Evolutionary conservation across 2,797 vertebrate species (phyloP).

Genomic region (Heteromormyrus szaboi): DNA sequence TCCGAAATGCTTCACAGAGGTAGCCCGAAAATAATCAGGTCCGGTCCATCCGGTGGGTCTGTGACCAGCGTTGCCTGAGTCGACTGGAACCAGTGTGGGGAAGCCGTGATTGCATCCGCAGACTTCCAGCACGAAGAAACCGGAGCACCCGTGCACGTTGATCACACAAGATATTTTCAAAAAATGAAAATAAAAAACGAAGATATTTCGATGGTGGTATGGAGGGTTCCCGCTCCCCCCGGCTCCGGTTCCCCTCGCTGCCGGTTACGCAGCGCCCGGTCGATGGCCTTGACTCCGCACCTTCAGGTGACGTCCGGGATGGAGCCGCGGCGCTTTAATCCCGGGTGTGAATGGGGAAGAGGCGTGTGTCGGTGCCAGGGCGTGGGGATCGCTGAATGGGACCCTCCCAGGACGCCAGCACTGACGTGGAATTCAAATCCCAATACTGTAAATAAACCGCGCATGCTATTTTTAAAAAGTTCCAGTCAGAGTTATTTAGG

Average conservation of each 20-base stretch:
- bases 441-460: neutral
- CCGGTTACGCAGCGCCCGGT: neutral
- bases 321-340: constrained; percentile 32
- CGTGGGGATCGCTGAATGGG: neutral
- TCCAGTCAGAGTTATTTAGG: neutral
- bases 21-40: neutral
- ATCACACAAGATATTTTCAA: neutral
- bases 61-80: neutral
- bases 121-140: neutral
- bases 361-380: constrained; percentile 3
- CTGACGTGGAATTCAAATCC: neutral
- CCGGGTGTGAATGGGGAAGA: constrained; percentile 26
- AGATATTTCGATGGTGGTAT: neutral
- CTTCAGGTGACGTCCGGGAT: constrained; percentile 32
- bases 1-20: neutral
- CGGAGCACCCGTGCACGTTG: neutral
- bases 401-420: neutral
- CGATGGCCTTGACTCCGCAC: constrained; percentile 28
- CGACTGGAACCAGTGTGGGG: neutral
- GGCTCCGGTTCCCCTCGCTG: neutral
- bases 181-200: neutral
- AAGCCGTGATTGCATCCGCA: constrained; percentile 16
- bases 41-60: neutral
- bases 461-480: neutral
- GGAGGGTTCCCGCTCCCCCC: neutral